Evolutionary conservation across 2,113 vertebrate genomes (phyloP), one percentile per base, ranked within the genome.

Genomic region (Cervus canadensis): DNA sequence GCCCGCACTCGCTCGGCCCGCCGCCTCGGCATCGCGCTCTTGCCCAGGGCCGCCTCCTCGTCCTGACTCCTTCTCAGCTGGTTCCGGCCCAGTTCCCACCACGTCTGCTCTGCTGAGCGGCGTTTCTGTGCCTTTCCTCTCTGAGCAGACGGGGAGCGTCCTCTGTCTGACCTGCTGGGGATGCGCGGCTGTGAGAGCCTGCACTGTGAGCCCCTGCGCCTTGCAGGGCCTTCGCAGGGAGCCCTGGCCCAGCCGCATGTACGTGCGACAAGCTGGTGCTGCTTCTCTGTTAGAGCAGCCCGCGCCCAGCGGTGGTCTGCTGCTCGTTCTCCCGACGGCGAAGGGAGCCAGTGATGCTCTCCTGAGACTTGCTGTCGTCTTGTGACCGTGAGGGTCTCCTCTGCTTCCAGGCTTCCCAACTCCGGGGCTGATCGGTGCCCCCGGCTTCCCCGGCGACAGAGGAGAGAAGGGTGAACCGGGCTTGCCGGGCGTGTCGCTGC

Each of bases 401-500:
- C 25, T 87, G 88, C 2, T 96, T 94, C 9, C 62, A 98, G 98
- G 98, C 88, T 91, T 30, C 40, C 90, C 98, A 0, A 0, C 98
- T 60, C 98, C 99, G 52, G 99, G 99, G 0, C 98, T 98, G 62
- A 48, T 59, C 40, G 99, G 99, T 93, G 98, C 99, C 36, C 99
- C 97, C 9, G 99, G 99, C 84, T 98, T 98, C 52, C 99, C 99
- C 60, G 99, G 99, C 10, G 98, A 99, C 12, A 89, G 98, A 93
- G 99, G 99, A 76, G 98, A 99, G 98, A 99, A 99, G 96, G 99
- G 99, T 82, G 99, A 99, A 81, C 98, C 83, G 30, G 99, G 99
- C 45, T 19, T 97, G 30, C 99, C 99, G 0, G 99, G 99, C 26
- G 79, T 97, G 40, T 98, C 99, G 90, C 97, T 99, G 33, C 98